These are phyloP conservation scores for Ceratitis capitata DNA, from an alignment of 1,140 invertebrate genomes.

Conservation along the genomic window DNA sequence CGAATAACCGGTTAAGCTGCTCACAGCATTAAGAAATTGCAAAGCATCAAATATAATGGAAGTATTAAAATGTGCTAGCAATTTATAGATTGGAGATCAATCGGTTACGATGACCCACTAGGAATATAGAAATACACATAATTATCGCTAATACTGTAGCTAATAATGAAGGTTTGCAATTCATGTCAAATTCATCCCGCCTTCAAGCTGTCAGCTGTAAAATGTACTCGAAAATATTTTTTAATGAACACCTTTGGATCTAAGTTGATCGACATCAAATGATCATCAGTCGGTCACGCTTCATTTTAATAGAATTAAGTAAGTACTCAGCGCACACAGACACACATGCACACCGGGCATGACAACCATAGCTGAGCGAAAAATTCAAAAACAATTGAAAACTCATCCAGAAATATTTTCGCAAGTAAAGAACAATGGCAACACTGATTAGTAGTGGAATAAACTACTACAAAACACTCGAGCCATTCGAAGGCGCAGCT, in stretches of 20 bases:
- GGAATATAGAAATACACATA: no score
- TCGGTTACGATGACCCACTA: no score
- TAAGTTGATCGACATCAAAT: conserved; percentile 11
- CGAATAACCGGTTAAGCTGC: no score
- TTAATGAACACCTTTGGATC: not conserved
- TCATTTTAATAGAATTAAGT: conserved; percentile 26
- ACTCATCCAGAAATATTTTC: not conserved
- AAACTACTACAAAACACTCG: not conserved
- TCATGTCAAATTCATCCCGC: not conserved
- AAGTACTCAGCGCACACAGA: not conserved
- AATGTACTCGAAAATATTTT: not conserved
- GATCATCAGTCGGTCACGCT: conserved; percentile 24
- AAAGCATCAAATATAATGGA: no score
- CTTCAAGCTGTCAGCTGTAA: not conserved
- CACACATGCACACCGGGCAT: not conserved
- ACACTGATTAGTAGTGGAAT: conserved; percentile 26
- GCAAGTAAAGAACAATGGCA: not conserved
- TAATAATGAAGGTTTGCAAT: no score
- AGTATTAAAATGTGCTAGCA: no score
- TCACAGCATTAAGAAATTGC: no score
- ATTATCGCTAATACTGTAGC: no score
- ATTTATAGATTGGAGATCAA: no score
- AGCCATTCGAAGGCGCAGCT: not conserved
- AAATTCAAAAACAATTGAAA: conserved; percentile 15
- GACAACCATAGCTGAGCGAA: not conserved